Evolutionary conservation across 2,113 vertebrate genomes (phyloP).

Genomic region (Scomber scombrus): DNA sequence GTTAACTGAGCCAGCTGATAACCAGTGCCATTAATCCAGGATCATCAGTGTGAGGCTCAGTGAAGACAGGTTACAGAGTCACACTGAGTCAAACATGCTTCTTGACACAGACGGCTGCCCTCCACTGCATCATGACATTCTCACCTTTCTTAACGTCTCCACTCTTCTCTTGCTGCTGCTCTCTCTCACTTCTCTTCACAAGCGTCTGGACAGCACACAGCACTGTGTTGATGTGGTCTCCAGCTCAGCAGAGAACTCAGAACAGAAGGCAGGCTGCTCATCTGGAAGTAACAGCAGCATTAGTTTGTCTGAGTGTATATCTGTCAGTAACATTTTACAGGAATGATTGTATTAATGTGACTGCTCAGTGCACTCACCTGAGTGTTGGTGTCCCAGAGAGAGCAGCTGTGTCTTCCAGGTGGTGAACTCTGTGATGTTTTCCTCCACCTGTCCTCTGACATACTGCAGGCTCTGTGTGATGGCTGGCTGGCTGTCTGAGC

Average conservation of each 20-base stretch:
- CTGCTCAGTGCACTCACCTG: constrained; percentile 64
- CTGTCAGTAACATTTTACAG: background rate
- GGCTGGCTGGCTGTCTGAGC: constrained; percentile 75
- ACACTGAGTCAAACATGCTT: no score
- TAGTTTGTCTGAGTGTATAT: background rate
- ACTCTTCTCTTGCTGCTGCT: constrained; percentile 59
- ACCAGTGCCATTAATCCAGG: no score
- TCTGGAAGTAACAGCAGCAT: constrained; percentile 29
- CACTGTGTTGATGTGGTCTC: constrained; percentile 89
- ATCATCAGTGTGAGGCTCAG: no score
- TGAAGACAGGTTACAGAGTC: no score
- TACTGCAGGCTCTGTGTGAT: constrained; percentile 87
- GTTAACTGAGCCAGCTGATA: no score
- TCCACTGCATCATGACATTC: background rate
- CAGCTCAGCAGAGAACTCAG: constrained; percentile 88
- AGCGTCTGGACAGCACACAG: constrained; percentile 92
- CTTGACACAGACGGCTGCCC: no score
- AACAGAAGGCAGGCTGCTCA: constrained; percentile 81
- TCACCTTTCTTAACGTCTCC: constrained; percentile 74
- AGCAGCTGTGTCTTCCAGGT: constrained; percentile 90
- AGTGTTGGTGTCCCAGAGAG: constrained; percentile 65
- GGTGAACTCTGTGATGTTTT: constrained; percentile 85
- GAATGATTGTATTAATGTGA: background rate
- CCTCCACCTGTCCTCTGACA: constrained; percentile 86
- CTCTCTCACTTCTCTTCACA: constrained; percentile 84